Conservation (phyloP, 2,888 invertebrate species). For the Spatulosminthurus flaviceps region DNA sequence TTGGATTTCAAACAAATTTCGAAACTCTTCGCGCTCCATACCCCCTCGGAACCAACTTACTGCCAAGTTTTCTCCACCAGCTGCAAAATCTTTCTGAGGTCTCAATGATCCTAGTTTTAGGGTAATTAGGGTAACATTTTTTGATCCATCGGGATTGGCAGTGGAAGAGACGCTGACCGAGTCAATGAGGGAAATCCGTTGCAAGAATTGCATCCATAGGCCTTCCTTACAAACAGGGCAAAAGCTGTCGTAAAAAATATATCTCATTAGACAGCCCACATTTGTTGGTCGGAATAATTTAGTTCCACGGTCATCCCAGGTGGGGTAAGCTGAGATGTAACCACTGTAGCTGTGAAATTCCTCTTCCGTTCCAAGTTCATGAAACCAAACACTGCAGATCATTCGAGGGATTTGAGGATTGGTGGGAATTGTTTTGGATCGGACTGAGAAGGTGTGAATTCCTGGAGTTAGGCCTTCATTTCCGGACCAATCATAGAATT, state of each 20-base stretch:
- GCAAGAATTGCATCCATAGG: constrained; percentile 60
- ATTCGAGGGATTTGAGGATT: constrained; percentile 44
- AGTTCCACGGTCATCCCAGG: background rate
- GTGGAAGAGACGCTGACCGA: constrained; percentile 39
- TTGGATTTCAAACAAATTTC: constrained; percentile 43
- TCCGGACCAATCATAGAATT: constrained; percentile 55
- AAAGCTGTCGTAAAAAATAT: constrained; percentile 56
- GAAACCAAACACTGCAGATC: constrained; percentile 49
- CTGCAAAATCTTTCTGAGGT: constrained; percentile 51
- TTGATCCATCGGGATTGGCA: constrained; percentile 35
- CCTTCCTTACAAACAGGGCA: constrained; percentile 55
- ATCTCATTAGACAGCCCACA: constrained; percentile 58
- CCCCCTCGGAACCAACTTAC: constrained; percentile 51
- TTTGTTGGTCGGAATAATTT: constrained; percentile 59
- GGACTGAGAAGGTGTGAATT: constrained; percentile 46
- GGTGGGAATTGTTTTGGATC: constrained; percentile 41
- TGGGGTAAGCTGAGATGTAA: constrained; percentile 53
- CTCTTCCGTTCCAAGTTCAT: constrained; percentile 52
- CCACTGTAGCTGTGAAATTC: constrained; percentile 48
- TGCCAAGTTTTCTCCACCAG: constrained; percentile 52
- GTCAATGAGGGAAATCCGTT: constrained; percentile 58
- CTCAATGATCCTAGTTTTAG: constrained; percentile 54
- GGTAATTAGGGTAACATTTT: constrained; percentile 49
- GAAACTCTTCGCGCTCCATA: constrained; percentile 45
- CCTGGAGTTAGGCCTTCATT: constrained; percentile 47